Evolutionary conservation across 1,140 invertebrate species (phyloP).

Genomic region (Solen grandis): DNA sequence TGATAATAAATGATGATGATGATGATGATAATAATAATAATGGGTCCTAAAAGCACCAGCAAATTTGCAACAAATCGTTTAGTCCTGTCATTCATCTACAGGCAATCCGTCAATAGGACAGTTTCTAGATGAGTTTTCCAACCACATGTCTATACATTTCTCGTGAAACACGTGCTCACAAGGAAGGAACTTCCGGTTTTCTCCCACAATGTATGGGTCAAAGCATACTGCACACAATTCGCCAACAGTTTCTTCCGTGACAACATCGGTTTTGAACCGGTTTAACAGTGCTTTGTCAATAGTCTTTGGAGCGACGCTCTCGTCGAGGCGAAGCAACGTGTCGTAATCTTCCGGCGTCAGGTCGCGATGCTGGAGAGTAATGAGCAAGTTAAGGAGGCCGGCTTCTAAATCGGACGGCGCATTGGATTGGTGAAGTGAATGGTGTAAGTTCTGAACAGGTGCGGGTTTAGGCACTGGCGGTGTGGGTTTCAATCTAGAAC

Average conservation of each 20-base stretch:
- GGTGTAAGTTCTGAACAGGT: constrained; percentile 65
- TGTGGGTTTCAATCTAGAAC: constrained; percentile 6
- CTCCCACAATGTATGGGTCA: constrained; percentile 70
- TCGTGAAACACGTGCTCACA: constrained; percentile 75
- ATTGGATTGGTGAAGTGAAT: constrained; percentile 66
- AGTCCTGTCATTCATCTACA: constrained; percentile 56
- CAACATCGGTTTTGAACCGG: constrained; percentile 67
- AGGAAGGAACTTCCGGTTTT: constrained; percentile 73
- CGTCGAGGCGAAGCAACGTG: constrained; percentile 72
- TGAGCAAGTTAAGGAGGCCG: constrained; percentile 64
- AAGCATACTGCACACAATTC: constrained; percentile 73
- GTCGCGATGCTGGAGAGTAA: constrained; percentile 72
- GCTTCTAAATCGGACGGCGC: constrained; percentile 55
- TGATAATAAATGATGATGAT: too few species aligned
- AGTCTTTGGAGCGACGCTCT: constrained; percentile 74
- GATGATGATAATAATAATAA: too few species aligned
- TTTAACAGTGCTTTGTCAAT: constrained; percentile 57
- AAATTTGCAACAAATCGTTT: too few species aligned
- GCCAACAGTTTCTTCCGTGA: constrained; percentile 53
- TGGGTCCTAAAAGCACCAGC: too few species aligned
- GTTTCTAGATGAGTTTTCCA: constrained; percentile 74
- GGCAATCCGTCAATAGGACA: constrained; percentile 77
- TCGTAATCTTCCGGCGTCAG: constrained; percentile 77
- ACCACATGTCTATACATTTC: constrained; percentile 75
- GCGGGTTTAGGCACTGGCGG: neutral